A percentile compares a stretch with the other conserved stretches of the same genome.
These are phyloP conservation scores for Nomada lathburiana DNA, from an alignment of 2,888 invertebrate species.

Conservation along the genomic window DNA sequence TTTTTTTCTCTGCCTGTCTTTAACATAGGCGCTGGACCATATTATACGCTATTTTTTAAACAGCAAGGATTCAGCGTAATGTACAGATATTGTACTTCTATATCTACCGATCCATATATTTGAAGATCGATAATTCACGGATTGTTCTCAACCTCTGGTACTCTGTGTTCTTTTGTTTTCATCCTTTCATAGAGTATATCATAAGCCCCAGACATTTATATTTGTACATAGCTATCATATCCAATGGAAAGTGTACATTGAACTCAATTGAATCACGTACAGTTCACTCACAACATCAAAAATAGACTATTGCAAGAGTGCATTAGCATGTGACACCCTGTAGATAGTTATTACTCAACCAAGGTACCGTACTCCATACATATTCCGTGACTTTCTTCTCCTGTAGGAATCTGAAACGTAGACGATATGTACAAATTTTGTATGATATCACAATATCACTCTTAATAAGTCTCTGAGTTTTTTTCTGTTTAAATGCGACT, in stretches of 20 bases:
- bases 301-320: constrained; percentile 83
- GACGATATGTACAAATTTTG: constrained; percentile 77
- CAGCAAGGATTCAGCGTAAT: constrained; percentile 71
- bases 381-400: constrained; percentile 72
- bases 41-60: constrained; percentile 68
- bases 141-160: constrained; percentile 61
- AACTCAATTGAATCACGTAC: constrained; percentile 79
- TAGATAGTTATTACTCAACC: constrained; percentile 76
- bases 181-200: constrained; percentile 77
- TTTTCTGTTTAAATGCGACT: constrained; percentile 66
- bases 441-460: constrained; percentile 74
- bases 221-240: constrained; percentile 82
- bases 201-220: constrained; percentile 79
- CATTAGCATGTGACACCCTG: constrained; percentile 78
- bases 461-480: constrained; percentile 66
- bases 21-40: constrained; percentile 74
- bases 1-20: constrained; percentile 72
- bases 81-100: constrained; percentile 74
- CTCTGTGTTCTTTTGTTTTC: constrained; percentile 59
- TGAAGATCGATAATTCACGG: constrained; percentile 67
- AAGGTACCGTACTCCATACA: constrained; percentile 70
- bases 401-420: constrained; percentile 72
- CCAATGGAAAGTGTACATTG: constrained; percentile 79
- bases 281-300: constrained; percentile 83
- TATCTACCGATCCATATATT: constrained; percentile 65